These are phyloP conservation scores for Diploscapter pachys DNA, from an alignment of 1,140 invertebrate genomes.

Conservation along the genomic window DNA sequence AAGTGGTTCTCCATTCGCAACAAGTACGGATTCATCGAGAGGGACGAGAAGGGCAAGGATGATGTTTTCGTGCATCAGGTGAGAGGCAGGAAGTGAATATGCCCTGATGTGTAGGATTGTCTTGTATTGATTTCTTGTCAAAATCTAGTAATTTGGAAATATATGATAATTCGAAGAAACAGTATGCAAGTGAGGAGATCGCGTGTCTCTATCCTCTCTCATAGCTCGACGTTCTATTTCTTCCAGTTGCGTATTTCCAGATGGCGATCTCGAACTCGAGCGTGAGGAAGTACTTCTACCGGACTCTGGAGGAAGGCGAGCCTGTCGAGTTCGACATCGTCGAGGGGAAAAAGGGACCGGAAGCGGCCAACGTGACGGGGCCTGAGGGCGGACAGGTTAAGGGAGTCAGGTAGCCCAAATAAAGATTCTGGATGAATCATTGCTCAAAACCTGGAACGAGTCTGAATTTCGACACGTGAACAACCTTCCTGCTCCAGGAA, in stretches of 20 bases:
- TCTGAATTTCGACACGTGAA: too few relatives aligned
- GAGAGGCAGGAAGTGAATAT: too few relatives aligned
- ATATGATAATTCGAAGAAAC: too few relatives aligned
- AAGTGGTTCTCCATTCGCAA: conserved; percentile 99
- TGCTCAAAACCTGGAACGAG: too few relatives aligned
- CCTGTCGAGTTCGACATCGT: conserved; percentile 98
- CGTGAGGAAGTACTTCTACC: conserved; percentile 84
- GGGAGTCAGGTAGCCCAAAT: conserved; percentile 36
- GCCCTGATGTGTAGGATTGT: too few relatives aligned
- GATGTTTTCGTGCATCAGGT: conserved; percentile 94
- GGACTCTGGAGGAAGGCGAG: conserved; percentile 96
- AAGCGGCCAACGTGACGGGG: conserved; percentile 56
- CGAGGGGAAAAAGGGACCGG: conserved; percentile 80
- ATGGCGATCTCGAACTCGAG: conserved; percentile 93
- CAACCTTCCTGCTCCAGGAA: too few relatives aligned
- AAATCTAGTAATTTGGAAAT: too few relatives aligned
- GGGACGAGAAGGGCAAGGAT: conserved; percentile 23
- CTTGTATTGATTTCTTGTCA: too few relatives aligned
- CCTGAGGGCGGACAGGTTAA: conserved; percentile 48
- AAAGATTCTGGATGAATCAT: too few relatives aligned
- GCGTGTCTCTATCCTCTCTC: too few relatives aligned
- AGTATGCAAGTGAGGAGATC: too few relatives aligned
- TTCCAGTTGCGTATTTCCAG: conserved; percentile 39
- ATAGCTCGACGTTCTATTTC: too few relatives aligned
- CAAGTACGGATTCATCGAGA: conserved; percentile 97